These are phyloP conservation scores for Zeugodacus cucurbitae DNA, from an alignment of 1,140 invertebrate genomes.

Conservation along the genomic window DNA sequence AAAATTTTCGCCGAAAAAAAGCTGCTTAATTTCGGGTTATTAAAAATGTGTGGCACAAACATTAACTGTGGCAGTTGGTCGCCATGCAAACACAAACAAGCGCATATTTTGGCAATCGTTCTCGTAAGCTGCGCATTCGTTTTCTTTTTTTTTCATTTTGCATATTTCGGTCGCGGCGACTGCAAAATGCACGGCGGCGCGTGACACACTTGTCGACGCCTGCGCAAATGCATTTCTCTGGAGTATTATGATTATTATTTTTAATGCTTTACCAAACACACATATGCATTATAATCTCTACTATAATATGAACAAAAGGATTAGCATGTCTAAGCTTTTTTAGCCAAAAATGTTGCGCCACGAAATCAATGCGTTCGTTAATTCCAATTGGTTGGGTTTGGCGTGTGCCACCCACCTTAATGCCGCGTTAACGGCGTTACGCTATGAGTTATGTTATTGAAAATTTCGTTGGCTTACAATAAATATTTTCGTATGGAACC, in stretches of 20 bases:
- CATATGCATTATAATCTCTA: not conserved
- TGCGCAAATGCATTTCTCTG: constrained; percentile 31
- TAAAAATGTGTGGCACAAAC: constrained; percentile 2
- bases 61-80: not conserved
- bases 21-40: not conserved
- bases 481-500: not conserved
- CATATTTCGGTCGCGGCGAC: not conserved
- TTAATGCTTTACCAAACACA: not conserved
- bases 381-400: not conserved
- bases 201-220: constrained; percentile 23
- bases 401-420: not conserved
- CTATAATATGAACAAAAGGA: not conserved
- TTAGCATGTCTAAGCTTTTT: not conserved
- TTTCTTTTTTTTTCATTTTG: not conserved
- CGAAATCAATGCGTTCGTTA: not conserved
- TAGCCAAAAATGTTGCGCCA: not conserved
- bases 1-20: not conserved
- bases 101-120: not conserved
- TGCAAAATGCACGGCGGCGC: not conserved
- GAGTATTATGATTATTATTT: not conserved
- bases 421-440: not conserved
- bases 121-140: not conserved
- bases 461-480: not conserved
- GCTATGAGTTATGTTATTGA: constrained; percentile 26
- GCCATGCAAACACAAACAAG: not conserved